Percentiles rank a stretch among this genome's conserved stretches.
Conservation (phyloP, 2,797 vertebrate genomes). For the Orestias chungarensis region DNA sequence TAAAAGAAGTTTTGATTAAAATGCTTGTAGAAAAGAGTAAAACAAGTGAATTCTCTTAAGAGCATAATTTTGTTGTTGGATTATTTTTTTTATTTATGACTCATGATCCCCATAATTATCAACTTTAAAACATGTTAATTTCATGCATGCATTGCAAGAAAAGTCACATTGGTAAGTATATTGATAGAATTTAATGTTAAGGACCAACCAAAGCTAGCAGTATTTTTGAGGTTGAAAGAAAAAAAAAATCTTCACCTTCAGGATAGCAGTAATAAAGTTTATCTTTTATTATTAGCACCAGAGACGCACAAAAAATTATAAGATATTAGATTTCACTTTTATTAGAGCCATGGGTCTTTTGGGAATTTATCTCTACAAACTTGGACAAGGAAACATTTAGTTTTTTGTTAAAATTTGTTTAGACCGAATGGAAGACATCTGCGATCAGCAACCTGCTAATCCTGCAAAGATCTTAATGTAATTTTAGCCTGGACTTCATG, state of each 20-base stretch:
- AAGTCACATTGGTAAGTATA: neutral
- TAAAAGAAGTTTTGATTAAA: neutral
- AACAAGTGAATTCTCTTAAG: no score
- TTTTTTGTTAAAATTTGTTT: no score
- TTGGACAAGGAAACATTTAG: no score
- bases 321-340: neutral
- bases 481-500: no score
- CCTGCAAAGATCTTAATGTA: no score
- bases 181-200: neutral
- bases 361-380: no score
- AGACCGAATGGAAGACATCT: no score
- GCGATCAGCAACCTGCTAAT: no score
- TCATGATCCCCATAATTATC: neutral
- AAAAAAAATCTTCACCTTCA: neutral
- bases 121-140: neutral
- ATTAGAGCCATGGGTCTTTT: slow-evolving; percentile 8
- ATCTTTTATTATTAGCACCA: no score
- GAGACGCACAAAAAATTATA: no score
- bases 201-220: neutral
- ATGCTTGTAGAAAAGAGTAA: no score
- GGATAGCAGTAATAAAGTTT: no score
- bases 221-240: neutral
- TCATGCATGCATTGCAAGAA: neutral
- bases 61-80: neutral
- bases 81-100: neutral